Evolutionary conservation across 92 coral and sea anemone genomes (phyloP).

Genomic region (Epizoanthus ramosus): DNA sequence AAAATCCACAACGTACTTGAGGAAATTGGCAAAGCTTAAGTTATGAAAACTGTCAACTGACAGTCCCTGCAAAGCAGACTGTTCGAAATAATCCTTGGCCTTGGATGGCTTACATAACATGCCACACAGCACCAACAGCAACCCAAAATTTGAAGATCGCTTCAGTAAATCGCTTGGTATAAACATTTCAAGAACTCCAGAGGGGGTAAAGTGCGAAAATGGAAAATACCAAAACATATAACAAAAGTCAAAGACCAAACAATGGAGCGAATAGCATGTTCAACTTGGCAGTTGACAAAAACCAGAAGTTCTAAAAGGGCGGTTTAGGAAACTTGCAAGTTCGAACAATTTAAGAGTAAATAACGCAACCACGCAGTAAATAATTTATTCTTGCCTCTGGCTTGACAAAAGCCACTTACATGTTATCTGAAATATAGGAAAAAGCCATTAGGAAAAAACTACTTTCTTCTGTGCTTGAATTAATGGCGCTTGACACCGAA

Average conservation of each 20-base stretch:
- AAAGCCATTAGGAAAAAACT: slow-evolving; percentile 29
- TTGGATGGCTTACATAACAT: background rate
- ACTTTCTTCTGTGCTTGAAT: slow-evolving; percentile 6
- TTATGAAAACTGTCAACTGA: slow-evolving; percentile 15
- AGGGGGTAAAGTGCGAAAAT: slow-evolving; percentile 24
- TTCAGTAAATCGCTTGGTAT: background rate
- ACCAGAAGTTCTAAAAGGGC: slow-evolving; percentile 32
- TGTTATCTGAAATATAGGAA: slow-evolving; percentile 21
- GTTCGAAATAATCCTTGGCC: no score
- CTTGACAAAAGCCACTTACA: slow-evolving; percentile 52
- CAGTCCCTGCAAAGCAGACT: background rate
- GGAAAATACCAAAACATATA: slow-evolving; percentile 14
- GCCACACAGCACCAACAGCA: background rate
- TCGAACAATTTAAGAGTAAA: slow-evolving; percentile 1
- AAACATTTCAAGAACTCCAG: slow-evolving; percentile 25
- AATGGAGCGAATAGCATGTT: background rate
- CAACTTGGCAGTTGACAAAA: slow-evolving; percentile 35
- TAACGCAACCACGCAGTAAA: slow-evolving; percentile 41
- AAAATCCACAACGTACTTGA: slow-evolving; percentile 18
- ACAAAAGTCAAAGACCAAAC: slow-evolving; percentile 15
- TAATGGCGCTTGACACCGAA: slow-evolving; percentile 33
- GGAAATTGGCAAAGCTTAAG: slow-evolving; percentile 11
- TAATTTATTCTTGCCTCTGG: slow-evolving; percentile 81
- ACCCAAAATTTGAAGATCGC: background rate
- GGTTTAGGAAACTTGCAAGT: background rate